phyloP scores from a whole-genome alignment of 2,888 invertebrate species.

The Zonitis immaculata region DNA sequence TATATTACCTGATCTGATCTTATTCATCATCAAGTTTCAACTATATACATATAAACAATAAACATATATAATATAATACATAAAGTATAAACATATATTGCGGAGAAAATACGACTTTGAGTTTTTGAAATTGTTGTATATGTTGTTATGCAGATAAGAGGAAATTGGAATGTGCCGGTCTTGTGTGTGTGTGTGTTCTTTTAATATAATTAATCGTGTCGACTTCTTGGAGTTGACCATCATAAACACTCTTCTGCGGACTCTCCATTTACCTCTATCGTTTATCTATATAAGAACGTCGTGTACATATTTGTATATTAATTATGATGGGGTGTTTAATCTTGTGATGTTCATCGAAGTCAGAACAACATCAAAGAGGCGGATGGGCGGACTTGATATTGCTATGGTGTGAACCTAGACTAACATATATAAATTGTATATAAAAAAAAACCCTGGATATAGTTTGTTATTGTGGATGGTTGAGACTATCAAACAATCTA shows the following conservation, averaged over 20 bases:
- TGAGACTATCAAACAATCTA: slow-evolving; percentile 44
- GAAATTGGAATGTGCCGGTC: slow-evolving; percentile 4
- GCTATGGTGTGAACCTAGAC: slow-evolving; percentile 29
- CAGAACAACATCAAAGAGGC: slow-evolving; percentile 15
- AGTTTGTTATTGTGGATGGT: neutral
- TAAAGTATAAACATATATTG: neutral
- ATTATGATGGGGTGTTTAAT: slow-evolving; percentile 30
- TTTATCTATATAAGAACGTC: neutral
- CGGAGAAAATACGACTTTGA: neutral
- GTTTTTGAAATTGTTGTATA: neutral
- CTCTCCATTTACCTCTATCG: slow-evolving; percentile 2
- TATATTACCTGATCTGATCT: slow-evolving; percentile 1
- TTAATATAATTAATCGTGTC: slow-evolving; percentile 12
- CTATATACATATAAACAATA: neutral
- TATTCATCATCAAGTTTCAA: neutral
- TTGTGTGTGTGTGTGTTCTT: neutral
- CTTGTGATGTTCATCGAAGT: slow-evolving; percentile 23
- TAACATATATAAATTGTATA: neutral
- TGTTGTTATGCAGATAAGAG: slow-evolving; percentile 1
- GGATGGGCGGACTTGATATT: slow-evolving; percentile 26
- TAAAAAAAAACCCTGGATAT: neutral
- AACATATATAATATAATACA: neutral
- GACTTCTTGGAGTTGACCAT: slow-evolving; percentile 8
- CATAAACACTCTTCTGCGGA: slow-evolving; percentile 2
- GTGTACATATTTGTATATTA: slow-evolving; percentile 26